Evolutionary conservation across 1,140 invertebrate genomes (phyloP).

Genomic region (Helicoverpa armigera): DNA sequence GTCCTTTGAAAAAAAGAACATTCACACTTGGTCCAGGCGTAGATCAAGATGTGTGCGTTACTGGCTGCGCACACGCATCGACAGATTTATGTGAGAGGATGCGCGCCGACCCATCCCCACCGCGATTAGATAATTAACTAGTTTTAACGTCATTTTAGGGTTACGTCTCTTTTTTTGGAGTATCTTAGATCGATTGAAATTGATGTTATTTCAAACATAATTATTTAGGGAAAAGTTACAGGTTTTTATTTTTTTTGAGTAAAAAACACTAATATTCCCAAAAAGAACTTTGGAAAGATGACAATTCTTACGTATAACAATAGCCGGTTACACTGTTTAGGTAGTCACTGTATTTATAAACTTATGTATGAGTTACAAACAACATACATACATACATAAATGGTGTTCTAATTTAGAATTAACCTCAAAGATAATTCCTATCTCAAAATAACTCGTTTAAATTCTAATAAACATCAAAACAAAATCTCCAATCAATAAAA

Average conservation of each 20-base stretch:
- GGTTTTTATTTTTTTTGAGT: not conserved
- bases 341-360: too few species aligned
- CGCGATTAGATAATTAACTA: conserved; percentile 75
- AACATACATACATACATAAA: too few species aligned
- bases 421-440: not conserved
- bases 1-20: conserved; percentile 26
- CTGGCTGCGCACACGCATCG: conserved; percentile 70
- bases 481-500: conserved; percentile 8
- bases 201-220: too few species aligned
- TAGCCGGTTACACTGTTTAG: too few species aligned
- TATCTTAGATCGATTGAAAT: not conserved
- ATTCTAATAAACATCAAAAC: conserved; percentile 3
- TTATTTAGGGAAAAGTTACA: too few species aligned
- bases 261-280: not conserved
- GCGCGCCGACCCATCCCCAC: conserved; percentile 32
- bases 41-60: conserved; percentile 80
- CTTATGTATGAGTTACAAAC: too few species aligned
- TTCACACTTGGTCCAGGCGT: conserved; percentile 55
- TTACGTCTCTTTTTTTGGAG: not conserved
- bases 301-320: too few species aligned
- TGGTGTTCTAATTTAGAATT: not conserved
- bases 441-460: not conserved
- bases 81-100: conserved; percentile 78
- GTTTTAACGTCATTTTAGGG: conserved; percentile 43
- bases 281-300: too few species aligned